These are phyloP conservation scores for Carcinoscorpius rotundicauda DNA, from an alignment of 1,140 invertebrate genomes.

Conservation along the genomic window DNA sequence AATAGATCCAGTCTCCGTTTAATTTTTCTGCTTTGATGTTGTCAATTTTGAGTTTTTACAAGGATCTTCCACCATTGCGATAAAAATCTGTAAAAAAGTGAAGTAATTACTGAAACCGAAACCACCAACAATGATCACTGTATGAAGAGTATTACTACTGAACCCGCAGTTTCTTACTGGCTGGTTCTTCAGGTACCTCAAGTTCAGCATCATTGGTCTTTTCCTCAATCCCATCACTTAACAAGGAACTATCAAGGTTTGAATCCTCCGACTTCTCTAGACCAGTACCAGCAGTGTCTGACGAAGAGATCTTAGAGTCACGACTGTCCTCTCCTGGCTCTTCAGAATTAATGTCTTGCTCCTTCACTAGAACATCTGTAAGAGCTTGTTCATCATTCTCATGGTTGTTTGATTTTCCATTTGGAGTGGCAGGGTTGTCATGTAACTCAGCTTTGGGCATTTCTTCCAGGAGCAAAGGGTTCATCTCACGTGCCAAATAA, in stretches of 20 bases:
- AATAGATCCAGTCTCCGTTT: too few species aligned
- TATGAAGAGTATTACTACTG: slow-evolving; percentile 10
- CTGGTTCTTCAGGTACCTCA: slow-evolving; percentile 14
- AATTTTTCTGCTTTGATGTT: too few species aligned
- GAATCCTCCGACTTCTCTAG: neutral
- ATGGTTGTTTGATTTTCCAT: neutral
- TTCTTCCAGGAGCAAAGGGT: slow-evolving; percentile 64
- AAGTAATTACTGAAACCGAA: too few species aligned
- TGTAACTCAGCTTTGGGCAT: slow-evolving; percentile 40
- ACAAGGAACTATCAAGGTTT: slow-evolving; percentile 7
- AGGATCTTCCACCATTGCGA: too few species aligned
- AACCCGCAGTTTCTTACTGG: slow-evolving; percentile 14
- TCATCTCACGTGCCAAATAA: slow-evolving; percentile 65
- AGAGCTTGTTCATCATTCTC: slow-evolving; percentile 14
- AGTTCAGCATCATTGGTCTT: slow-evolving; percentile 16
- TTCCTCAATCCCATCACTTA: slow-evolving; percentile 14
- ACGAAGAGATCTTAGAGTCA: slow-evolving; percentile 4
- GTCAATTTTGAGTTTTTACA: too few species aligned
- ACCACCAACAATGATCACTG: too few species aligned
- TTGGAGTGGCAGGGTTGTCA: neutral
- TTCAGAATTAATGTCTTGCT: too few species aligned
- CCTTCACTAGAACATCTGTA: too few species aligned
- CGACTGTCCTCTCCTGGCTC: slow-evolving; percentile 5
- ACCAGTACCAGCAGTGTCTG: slow-evolving; percentile 2
- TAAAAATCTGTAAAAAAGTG: too few species aligned